Evolutionary conservation across 2,888 invertebrate genomes (phyloP), one percentile per base, ranked within the genome.

Genomic region (Dicyrtoma fusca): DNA sequence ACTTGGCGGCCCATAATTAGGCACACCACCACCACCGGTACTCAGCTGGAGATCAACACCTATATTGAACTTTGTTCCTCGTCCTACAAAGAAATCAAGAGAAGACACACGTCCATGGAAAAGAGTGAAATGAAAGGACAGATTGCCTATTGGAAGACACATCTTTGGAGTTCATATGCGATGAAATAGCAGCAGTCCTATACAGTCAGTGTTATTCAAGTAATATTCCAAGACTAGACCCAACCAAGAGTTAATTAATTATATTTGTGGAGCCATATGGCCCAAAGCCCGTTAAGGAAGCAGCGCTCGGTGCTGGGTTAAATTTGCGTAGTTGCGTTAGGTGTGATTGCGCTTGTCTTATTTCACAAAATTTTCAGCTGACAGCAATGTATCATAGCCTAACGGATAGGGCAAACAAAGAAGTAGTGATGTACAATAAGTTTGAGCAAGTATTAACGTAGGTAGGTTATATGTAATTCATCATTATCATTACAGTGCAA

Each of bases 61-160:
- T 17, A 55, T 19, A 47, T 64, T 21, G 51, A 51, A 51, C 65
- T 53, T 65, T 51, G 25, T 13, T 23, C 53, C 53, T 25, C 65
- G 51, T 26, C 17, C 65, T 26, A 47, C 14, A 34, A 19, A 17
- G 11, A 53, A 57, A n/a, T 26, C 21, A 57, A 47, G 45, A 57
- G 42, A 25, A 57, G 42, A 68, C 2, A 68, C 68, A 68, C 23
- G 57, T 23, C 44, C 21, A 68, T 68, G 68, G 59, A 44, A 68
- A 57, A 57, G 14, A 69, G 25, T 25, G 69, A 69, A 69, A 69
- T 61, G 69, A 62, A 70, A 62, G 42, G 44, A 63, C 26, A 71
- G 70, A 71, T 11, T 51, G 53, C 26, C 65, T 65, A 65, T 53
- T 63, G 53, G 53, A 65, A 65, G 65, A 34, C 51, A 65, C 23